Percentiles rank a stretch among this genome's conserved stretches.
Conservation (phyloP, 1,140 invertebrate genomes). For the Megalonaias nervosa region DNA sequence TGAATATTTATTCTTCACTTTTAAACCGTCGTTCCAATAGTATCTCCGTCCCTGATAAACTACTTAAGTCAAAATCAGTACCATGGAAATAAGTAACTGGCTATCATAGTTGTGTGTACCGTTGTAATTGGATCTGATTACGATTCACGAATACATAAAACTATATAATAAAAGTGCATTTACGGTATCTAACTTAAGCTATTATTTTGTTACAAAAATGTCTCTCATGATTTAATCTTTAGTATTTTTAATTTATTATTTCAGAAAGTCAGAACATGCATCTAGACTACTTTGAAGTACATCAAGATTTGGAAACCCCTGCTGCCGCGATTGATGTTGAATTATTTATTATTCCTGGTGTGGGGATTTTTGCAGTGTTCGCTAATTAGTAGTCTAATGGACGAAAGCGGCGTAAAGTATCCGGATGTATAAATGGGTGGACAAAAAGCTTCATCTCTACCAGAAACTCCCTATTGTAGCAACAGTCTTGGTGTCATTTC, state of each 20-base stretch:
- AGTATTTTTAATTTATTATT: slow-evolving; percentile 3
- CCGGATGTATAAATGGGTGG: slow-evolving; percentile 63
- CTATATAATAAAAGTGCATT: too few species aligned
- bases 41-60: too few species aligned
- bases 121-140: too few species aligned
- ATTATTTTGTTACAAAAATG: background rate
- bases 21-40: too few species aligned
- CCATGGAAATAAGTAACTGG: too few species aligned
- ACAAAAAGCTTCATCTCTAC: slow-evolving; percentile 56
- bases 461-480: slow-evolving; percentile 60
- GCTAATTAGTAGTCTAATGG: slow-evolving; percentile 41
- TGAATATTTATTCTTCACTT: too few species aligned
- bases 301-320: slow-evolving; percentile 59
- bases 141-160: too few species aligned
- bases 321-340: slow-evolving; percentile 64
- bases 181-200: too few species aligned
- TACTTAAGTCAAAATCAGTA: too few species aligned
- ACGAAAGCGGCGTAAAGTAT: slow-evolving; percentile 33
- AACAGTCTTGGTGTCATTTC: slow-evolving; percentile 63
- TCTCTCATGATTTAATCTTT: background rate
- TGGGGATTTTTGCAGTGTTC: slow-evolving; percentile 66
- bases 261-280: slow-evolving; percentile 10
- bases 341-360: slow-evolving; percentile 62
- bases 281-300: slow-evolving; percentile 62
- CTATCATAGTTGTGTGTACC: too few species aligned